phyloP scores from a whole-genome alignment of 2,113 vertebrate genomes.

The Indri indri region DNA sequence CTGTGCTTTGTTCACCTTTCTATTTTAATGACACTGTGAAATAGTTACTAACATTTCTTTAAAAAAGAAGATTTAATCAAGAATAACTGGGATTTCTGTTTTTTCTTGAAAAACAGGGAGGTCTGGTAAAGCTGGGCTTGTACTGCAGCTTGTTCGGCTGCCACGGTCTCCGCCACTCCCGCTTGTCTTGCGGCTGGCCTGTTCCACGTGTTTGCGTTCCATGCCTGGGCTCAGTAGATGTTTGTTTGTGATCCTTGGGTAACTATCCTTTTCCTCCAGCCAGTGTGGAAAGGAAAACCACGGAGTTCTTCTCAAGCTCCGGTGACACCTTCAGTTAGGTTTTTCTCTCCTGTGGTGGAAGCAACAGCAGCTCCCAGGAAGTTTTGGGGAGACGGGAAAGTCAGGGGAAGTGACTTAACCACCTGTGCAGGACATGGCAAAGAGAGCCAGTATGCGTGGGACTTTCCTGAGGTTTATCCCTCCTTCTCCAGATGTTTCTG shows the following conservation, averaged over 20 bases:
- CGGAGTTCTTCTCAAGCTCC: neutral
- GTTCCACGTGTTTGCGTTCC: neutral
- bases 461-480: neutral
- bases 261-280: neutral
- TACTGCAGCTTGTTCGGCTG: neutral
- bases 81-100: constrained; percentile 1
- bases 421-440: neutral
- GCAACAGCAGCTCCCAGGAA: neutral
- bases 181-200: neutral
- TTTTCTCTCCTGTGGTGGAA: neutral
- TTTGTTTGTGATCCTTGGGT: neutral
- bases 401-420: neutral
- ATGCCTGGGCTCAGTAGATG: neutral
- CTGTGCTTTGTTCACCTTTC: neutral
- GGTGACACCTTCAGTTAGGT: neutral
- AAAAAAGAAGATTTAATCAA: neutral
- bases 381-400: neutral
- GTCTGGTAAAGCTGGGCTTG: neutral
- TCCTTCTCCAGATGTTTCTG: neutral
- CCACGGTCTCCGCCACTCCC: neutral
- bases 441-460: neutral
- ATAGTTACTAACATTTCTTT: neutral
- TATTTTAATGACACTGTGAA: neutral
- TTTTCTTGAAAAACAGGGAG: neutral
- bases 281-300: neutral